Conservation (phyloP, 2,797 vertebrate genomes). For the Pantherophis alleghaniensis region DNA sequence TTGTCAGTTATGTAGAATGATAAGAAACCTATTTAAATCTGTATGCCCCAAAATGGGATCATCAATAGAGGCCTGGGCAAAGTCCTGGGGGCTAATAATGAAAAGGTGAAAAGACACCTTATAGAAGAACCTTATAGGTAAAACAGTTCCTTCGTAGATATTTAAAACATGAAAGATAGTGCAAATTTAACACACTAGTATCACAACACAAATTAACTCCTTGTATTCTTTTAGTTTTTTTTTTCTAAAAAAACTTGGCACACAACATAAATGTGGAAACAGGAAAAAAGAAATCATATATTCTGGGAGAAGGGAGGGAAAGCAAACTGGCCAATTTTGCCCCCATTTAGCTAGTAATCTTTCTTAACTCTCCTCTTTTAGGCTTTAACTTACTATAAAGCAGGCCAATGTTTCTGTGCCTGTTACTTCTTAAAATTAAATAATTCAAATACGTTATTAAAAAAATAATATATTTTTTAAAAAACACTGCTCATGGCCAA, state of each 20-base stretch:
- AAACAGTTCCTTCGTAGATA: conserved; percentile 79
- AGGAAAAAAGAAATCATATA: conserved; percentile 66
- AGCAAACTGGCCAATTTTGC: conserved; percentile 73
- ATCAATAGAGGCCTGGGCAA: conserved; percentile 68
- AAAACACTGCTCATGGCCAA: conserved; percentile 67
- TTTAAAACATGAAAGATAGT: conserved; percentile 81
- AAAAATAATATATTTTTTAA: conserved; percentile 63
- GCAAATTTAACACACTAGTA: conserved; percentile 86
- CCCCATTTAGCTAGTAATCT: conserved; percentile 64
- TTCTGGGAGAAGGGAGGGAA: conserved; percentile 61
- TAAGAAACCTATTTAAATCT: conserved; percentile 76
- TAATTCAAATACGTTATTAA: conserved; percentile 75
- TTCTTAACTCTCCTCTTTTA: conserved; percentile 56
- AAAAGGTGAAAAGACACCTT: conserved; percentile 77
- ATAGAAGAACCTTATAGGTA: conserved; percentile 73
- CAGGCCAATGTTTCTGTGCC: conserved; percentile 65
- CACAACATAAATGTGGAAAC: conserved; percentile 83
- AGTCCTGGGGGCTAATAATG: conserved; percentile 74
- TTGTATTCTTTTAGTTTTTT: conserved; percentile 70
- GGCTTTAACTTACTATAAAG: conserved; percentile 67
- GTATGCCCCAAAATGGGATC: conserved; percentile 71
- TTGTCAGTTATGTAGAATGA: conserved; percentile 54
- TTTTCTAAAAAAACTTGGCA: conserved; percentile 79
- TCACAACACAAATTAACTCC: conserved; percentile 79
- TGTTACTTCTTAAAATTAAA: conserved; percentile 75